Evolutionary conservation across 2,888 invertebrate species (phyloP).

Genomic region (Leptinotarsa juncta): DNA sequence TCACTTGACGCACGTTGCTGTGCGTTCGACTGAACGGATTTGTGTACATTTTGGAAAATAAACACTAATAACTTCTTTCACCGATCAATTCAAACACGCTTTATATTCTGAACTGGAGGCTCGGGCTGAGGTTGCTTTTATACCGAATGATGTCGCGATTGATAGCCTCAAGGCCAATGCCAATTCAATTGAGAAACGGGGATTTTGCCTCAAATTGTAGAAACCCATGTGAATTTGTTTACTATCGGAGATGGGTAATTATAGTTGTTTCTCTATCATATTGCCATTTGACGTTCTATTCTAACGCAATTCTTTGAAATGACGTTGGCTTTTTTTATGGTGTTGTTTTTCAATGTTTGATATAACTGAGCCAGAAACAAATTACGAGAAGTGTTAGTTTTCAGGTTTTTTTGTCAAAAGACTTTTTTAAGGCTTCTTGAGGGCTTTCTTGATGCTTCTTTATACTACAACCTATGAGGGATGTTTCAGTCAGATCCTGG

Average conservation of each 20-base stretch:
- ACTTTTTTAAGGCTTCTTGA: too few relatives aligned
- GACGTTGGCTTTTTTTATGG: too few relatives aligned
- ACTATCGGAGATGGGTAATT: background rate
- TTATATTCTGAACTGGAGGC: background rate
- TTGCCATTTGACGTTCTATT: too few relatives aligned
- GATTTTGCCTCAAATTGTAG: background rate
- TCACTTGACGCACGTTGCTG: slow-evolving; percentile 74
- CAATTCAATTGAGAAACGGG: background rate
- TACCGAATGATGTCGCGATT: background rate
- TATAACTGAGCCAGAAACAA: too few relatives aligned
- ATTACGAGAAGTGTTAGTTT: too few relatives aligned
- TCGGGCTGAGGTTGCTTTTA: background rate
- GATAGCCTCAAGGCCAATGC: slow-evolving; percentile 3
- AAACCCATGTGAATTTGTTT: background rate
- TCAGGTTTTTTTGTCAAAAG: too few relatives aligned
- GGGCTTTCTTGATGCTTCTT: too few relatives aligned
- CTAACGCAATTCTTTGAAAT: too few relatives aligned
- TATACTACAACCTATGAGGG: too few relatives aligned
- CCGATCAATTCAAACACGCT: background rate
- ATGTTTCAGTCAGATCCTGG: too few relatives aligned
- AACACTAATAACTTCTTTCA: background rate
- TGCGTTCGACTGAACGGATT: slow-evolving; percentile 79
- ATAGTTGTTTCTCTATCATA: too few relatives aligned
- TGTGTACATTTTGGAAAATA: slow-evolving; percentile 70
- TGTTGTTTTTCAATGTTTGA: too few relatives aligned